Conservation (phyloP, 92 coral and sea anemone genomes). For the Siderastrea siderea region DNA sequence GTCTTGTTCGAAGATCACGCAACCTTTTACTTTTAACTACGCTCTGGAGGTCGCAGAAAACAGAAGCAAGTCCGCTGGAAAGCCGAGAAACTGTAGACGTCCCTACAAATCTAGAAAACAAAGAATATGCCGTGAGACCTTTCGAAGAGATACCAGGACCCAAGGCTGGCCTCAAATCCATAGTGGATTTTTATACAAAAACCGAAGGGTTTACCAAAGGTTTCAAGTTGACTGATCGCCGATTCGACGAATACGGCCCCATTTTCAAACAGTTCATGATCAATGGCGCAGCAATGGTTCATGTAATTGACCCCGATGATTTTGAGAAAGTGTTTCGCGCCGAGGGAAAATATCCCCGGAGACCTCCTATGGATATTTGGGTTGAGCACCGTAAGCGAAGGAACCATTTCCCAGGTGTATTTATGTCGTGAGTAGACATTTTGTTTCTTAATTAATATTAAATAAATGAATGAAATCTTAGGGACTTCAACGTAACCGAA, state of each 20-base stretch:
- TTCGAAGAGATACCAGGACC: not conserved
- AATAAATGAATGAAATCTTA: too few species aligned
- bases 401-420: not conserved
- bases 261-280: not conserved
- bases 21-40: not conserved
- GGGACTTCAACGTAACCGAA: too few species aligned
- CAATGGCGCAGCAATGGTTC: not conserved
- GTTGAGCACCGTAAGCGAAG: constrained; percentile 2
- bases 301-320: not conserved
- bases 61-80: not conserved
- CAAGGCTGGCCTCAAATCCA: not conserved
- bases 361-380: not conserved
- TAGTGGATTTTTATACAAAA: not conserved
- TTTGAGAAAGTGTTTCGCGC: not conserved
- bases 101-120: not conserved
- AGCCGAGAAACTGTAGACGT: not conserved
- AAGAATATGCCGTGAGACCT: not conserved
- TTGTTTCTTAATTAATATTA: not conserved
- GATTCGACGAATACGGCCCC: not conserved
- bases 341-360: constrained; percentile 4
- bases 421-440: not conserved
- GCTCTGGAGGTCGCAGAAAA: constrained; percentile 20
- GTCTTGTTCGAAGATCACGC: not conserved
- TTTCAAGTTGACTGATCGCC: not conserved
- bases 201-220: not conserved